These are phyloP conservation scores for Lasioglossum morio DNA, from an alignment of 2,888 invertebrate genomes.

Conservation along the genomic window DNA sequence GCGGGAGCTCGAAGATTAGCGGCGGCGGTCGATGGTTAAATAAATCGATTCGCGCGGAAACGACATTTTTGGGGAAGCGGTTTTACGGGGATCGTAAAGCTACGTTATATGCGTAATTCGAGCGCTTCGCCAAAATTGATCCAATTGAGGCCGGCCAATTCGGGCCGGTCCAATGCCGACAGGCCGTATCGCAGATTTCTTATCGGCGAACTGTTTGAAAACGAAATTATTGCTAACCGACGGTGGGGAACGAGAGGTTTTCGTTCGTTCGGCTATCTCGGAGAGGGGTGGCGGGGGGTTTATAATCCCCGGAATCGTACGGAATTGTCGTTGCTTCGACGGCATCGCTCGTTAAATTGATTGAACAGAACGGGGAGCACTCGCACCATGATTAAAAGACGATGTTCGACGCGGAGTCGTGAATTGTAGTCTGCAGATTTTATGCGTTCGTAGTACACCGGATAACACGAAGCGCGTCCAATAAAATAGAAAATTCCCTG, in stretches of 20 bases:
- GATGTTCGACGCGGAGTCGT: background rate
- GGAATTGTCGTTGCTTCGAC: slow-evolving; percentile 9
- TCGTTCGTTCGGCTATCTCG: background rate
- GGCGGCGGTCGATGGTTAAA: slow-evolving; percentile 27
- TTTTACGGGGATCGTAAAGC: slow-evolving; percentile 59
- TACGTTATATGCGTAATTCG: slow-evolving; percentile 60
- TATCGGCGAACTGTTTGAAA: slow-evolving; percentile 50
- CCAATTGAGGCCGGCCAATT: slow-evolving; percentile 57
- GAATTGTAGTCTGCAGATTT: slow-evolving; percentile 6
- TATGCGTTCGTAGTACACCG: background rate
- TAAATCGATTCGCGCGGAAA: slow-evolving; percentile 44
- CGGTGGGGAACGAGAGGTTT: slow-evolving; percentile 3
- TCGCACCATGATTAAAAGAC: slow-evolving; percentile 8
- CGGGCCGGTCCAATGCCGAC: slow-evolving; percentile 50
- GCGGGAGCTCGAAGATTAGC: slow-evolving; percentile 19
- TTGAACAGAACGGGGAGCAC: background rate
- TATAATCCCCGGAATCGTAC: slow-evolving; percentile 33
- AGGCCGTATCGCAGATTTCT: slow-evolving; percentile 52
- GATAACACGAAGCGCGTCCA: background rate
- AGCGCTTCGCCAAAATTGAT: slow-evolving; percentile 54
- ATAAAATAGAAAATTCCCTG: slow-evolving; percentile 4
- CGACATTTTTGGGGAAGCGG: slow-evolving; percentile 49
- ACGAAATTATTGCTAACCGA: slow-evolving; percentile 48
- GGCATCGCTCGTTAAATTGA: slow-evolving; percentile 5
- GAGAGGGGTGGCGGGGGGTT: background rate